Evolutionary conservation across 1,140 invertebrate species (phyloP).

Genomic region (Scaptomyza pallida): DNA sequence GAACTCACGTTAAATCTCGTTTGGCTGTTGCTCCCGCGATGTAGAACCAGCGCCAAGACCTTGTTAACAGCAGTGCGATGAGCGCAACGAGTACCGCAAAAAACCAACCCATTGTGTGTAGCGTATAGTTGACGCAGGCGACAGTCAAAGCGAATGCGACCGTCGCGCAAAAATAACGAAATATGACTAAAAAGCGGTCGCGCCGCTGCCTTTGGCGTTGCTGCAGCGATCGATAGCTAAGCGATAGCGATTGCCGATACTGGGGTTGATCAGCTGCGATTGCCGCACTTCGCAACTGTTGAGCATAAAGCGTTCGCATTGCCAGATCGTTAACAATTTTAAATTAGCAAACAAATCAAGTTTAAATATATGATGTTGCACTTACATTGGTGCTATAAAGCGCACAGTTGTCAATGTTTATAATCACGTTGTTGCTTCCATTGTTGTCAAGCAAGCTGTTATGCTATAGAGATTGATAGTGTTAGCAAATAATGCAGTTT

Average conservation of each 20-base stretch:
- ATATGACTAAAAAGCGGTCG: slow-evolving; percentile 68
- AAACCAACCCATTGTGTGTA: slow-evolving; percentile 77
- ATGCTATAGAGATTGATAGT: slow-evolving; percentile 31
- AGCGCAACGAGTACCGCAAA: slow-evolving; percentile 66
- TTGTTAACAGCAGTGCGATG: slow-evolving; percentile 63
- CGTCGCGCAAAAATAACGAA: slow-evolving; percentile 74
- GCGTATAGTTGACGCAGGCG: slow-evolving; percentile 66
- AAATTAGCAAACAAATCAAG: neutral
- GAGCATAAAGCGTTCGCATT: slow-evolving; percentile 21
- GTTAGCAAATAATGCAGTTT: slow-evolving; percentile 24
- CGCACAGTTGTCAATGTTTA: slow-evolving; percentile 71
- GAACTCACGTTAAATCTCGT: slow-evolving; percentile 87
- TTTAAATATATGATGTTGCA: neutral
- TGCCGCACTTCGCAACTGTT: slow-evolving; percentile 34
- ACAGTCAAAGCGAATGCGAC: slow-evolving; percentile 61
- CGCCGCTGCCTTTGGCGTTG: slow-evolving; percentile 57
- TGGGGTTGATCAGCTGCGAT: slow-evolving; percentile 45
- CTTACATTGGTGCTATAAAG: slow-evolving; percentile 65
- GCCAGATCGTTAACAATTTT: slow-evolving; percentile 37
- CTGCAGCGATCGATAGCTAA: slow-evolving; percentile 45
- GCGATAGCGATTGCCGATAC: slow-evolving; percentile 41
- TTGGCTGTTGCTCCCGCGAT: slow-evolving; percentile 89
- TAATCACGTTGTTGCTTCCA: slow-evolving; percentile 70
- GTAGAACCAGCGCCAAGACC: slow-evolving; percentile 88
- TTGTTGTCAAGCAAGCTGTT: slow-evolving; percentile 66